Percentiles rank a stretch among this genome's conserved stretches.
These are phyloP conservation scores for Abrostola triplasia DNA, from an alignment of 2,888 invertebrate species.

Conservation along the genomic window DNA sequence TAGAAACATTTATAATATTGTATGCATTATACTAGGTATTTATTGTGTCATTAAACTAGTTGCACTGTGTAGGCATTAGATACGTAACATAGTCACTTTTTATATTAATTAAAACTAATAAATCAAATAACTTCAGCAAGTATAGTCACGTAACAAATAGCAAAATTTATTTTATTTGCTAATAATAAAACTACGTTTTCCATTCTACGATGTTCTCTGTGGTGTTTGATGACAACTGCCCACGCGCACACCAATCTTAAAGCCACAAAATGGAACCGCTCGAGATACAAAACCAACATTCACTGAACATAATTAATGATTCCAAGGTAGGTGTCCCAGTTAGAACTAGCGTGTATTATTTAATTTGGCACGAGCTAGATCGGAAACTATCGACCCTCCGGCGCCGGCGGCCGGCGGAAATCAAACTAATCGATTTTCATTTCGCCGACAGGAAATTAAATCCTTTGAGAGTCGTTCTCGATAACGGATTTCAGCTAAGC, in stretches of 20 bases:
- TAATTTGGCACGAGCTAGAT: slow-evolving; percentile 75
- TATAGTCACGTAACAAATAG: too few relatives aligned
- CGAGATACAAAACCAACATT: slow-evolving; percentile 47
- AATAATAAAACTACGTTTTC: neutral
- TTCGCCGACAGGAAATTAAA: slow-evolving; percentile 87
- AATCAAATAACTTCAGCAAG: neutral
- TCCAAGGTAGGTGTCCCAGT: slow-evolving; percentile 53
- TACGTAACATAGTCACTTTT: neutral
- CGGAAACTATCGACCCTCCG: slow-evolving; percentile 83
- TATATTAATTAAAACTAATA: neutral
- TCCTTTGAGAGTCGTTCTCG: slow-evolving; percentile 85
- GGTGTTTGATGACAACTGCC: neutral
- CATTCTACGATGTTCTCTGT: slow-evolving; percentile 1
- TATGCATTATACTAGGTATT: neutral
- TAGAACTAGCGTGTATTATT: slow-evolving; percentile 78
- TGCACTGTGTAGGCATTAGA: too few relatives aligned
- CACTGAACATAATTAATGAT: slow-evolving; percentile 53
- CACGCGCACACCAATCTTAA: slow-evolving; percentile 18
- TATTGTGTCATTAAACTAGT: too few relatives aligned
- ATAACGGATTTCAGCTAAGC: slow-evolving; percentile 85
- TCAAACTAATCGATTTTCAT: slow-evolving; percentile 88
- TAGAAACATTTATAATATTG: neutral
- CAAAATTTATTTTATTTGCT: too few relatives aligned
- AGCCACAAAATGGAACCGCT: slow-evolving; percentile 31
- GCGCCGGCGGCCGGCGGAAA: slow-evolving; percentile 81